Conservation (phyloP, 2,113 vertebrate genomes). For the Pleuronectes platessa region DNA sequence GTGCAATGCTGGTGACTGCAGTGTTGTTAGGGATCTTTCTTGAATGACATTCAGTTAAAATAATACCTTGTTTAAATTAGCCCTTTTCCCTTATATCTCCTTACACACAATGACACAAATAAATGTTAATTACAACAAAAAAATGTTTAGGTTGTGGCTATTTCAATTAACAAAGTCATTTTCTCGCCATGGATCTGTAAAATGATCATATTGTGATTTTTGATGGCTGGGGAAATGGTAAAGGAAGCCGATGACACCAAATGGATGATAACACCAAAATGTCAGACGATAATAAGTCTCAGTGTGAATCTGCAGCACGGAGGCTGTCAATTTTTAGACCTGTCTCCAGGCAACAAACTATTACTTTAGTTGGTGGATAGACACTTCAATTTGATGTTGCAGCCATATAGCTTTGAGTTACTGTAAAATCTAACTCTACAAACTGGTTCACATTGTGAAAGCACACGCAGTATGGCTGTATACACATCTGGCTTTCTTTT, state of each 20-base stretch:
- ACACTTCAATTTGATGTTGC: conserved; percentile 42
- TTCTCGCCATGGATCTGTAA: not conserved
- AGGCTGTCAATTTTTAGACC: conserved; percentile 56
- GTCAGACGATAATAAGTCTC: conserved; percentile 70
- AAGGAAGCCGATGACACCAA: conserved; percentile 44
- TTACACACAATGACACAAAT: not conserved
- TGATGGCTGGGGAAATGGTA: not conserved
- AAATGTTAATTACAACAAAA: not conserved
- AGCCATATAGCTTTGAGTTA: conserved; percentile 29
- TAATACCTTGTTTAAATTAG: not conserved
- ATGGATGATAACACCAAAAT: conserved; percentile 57
- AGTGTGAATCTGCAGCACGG: conserved; percentile 53
- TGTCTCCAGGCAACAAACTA: conserved; percentile 70
- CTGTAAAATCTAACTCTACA: conserved; percentile 35
- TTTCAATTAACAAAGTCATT: conserved; percentile 4
- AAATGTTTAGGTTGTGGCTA: not conserved
- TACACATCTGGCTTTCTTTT: not conserved
- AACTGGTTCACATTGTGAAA: conserved; percentile 1
- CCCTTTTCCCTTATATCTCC: not conserved
- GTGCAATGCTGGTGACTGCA: too few relatives aligned
- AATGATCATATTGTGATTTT: conserved; percentile 19
- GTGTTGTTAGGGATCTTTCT: not conserved
- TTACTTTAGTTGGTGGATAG: conserved; percentile 50
- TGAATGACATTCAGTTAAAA: not conserved
- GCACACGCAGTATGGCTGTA: not conserved